phyloP scores from a whole-genome alignment of 1,140 invertebrate species.

The Saccostrea echinata region DNA sequence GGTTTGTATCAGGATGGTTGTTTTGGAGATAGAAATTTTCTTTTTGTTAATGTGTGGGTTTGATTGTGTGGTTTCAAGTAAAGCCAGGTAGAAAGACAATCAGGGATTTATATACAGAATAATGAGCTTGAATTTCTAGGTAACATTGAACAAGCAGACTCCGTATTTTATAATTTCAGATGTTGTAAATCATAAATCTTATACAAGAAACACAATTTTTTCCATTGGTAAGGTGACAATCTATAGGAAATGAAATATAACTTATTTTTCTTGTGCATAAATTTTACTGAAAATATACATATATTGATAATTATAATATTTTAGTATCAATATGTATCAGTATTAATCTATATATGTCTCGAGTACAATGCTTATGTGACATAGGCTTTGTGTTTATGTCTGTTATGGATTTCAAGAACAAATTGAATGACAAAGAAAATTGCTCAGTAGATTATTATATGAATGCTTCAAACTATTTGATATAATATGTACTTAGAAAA shows the following conservation, averaged over 20 bases:
- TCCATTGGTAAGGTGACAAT: not conserved
- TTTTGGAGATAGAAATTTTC: not conserved
- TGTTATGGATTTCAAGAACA: not conserved
- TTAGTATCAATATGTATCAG: not conserved
- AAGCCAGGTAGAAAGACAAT: not conserved
- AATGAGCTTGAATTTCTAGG: conserved; percentile 21
- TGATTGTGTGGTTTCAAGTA: not conserved
- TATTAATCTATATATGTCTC: not conserved
- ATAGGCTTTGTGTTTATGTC: not conserved
- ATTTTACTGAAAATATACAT: not conserved
- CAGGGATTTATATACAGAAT: not conserved
- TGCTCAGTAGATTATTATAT: no score
- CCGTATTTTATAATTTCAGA: conserved; percentile 8
- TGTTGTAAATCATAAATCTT: conserved; percentile 30
- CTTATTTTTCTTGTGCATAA: not conserved
- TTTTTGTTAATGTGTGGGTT: not conserved
- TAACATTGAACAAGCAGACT: not conserved
- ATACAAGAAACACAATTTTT: conserved; percentile 23
- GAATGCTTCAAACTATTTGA: no score
- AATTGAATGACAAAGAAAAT: not conserved
- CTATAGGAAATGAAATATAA: not conserved
- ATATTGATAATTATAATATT: not conserved
- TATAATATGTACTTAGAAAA: not conserved
- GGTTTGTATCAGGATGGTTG: not conserved
- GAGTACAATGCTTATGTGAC: not conserved